A percentile compares a stretch with the other conserved stretches of the same genome.
Conservation (phyloP, 2,888 invertebrate genomes). For the Eristalis arbustorum region DNA sequence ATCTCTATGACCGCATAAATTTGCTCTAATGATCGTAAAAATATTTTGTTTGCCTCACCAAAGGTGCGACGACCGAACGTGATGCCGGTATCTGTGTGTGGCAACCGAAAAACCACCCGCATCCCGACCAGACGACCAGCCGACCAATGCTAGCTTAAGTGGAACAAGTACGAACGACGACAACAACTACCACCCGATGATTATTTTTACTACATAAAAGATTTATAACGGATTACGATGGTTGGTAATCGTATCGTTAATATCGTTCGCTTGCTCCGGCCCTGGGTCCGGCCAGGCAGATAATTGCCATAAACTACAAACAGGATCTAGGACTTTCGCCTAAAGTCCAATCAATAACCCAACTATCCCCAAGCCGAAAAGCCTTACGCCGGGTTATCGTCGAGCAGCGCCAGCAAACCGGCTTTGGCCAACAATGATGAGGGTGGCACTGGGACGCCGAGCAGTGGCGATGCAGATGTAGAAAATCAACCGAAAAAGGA, state of each 20-base stretch:
- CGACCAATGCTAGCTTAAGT: no score
- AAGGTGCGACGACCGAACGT: conserved; percentile 35
- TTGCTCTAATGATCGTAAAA: conserved; percentile 60
- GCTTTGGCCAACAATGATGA: neutral
- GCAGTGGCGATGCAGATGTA: conserved; percentile 1
- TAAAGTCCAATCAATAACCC: conserved; percentile 50
- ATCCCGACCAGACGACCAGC: no score
- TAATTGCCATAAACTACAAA: conserved; percentile 56
- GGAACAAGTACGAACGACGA: neutral
- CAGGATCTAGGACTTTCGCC: conserved; percentile 10
- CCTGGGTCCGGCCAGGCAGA: conserved; percentile 15
- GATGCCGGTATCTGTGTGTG: conserved; percentile 26
- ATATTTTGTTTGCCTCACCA: conserved; percentile 54
- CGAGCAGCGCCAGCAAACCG: conserved; percentile 30
- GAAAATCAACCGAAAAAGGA: conserved; percentile 53
- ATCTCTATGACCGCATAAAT: conserved; percentile 62
- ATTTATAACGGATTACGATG: conserved; percentile 60
- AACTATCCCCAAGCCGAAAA: conserved; percentile 19
- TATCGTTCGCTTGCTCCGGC: conserved; percentile 11
- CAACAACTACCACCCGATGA: conserved; percentile 44
- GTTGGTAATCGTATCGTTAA: conserved; percentile 48
- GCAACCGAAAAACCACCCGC: conserved; percentile 15
- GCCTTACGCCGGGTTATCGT: conserved; percentile 26
- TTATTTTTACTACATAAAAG: conserved; percentile 50
- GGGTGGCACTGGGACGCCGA: neutral